Base-by-base conservation (phyloP, 37 sponge, comb jelly and placozoan species). In the Oopsacas minuta region DNA sequence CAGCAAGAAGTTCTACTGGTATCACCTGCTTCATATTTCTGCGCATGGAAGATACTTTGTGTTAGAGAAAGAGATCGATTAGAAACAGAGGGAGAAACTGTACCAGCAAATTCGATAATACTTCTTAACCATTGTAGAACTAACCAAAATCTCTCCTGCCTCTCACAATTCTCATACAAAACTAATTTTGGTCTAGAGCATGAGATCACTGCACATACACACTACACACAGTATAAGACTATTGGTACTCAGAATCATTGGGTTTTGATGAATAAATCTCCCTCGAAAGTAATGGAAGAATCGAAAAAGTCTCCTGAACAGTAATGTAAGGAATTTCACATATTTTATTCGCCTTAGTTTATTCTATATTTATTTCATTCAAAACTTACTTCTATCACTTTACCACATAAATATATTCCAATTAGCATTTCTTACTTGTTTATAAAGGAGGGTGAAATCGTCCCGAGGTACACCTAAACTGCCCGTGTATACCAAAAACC, bases 71-170 rank as follows among this genome's bases (percentile, higher is more conserved):
- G 88, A 49, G 92, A 92, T 0, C 91, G 96, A 36, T 83, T 96
- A 35, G 94, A 93, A n/a, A 86, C 82, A 36, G 92, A 90, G 53
- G 96, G 94, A 36, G 84, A 86, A 25, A 92, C 96, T 81, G 92
- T 96, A 37, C 89, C 89, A 0, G 93, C 92, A 23, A 91, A 90
- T 36, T 10, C 35, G 17, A 84, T 37, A 30, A 1, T 98, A n/a
- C 81, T 98, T 32, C 83, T 98, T 82, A 98, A 93, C 82, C 99
- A 98, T 81, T 93, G 92, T 37, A 98, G 93, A 83, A 95, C 99
- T 12, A 98, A 98, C 86, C 92, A 95, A 39, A 53, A 93, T 82
- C 86, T 98, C 52, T 88, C 94, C 17, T 85, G 89, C 23, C 86
- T 92, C 51, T 37, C 90, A 39, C 91, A 94, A 23, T 95, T 88